These are phyloP conservation scores for Harpalus rufipes DNA, from an alignment of 2,888 invertebrate species.

Conservation along the genomic window DNA sequence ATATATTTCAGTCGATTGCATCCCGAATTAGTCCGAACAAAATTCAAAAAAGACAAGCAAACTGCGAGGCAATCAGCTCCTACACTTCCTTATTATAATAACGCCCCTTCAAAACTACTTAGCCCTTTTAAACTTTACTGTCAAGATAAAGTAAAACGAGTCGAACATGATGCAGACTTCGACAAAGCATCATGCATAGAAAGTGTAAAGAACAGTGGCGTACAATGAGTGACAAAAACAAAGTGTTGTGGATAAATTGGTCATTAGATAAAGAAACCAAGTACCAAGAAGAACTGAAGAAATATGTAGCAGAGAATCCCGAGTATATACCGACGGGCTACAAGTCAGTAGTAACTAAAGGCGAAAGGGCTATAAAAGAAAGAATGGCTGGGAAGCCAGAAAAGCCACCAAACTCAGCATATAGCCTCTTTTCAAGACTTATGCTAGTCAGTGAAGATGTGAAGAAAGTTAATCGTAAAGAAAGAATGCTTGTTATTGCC, in stretches of 20 bases:
- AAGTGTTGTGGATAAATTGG: constrained; percentile 78
- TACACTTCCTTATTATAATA: constrained; percentile 68
- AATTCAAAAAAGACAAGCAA: constrained; percentile 69
- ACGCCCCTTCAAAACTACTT: constrained; percentile 76
- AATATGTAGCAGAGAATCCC: constrained; percentile 75
- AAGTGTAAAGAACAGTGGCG: constrained; percentile 77
- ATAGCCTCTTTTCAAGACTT: constrained; percentile 78
- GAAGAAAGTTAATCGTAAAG: constrained; percentile 76
- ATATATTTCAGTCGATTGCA: constrained; percentile 74
- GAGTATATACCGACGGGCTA: constrained; percentile 72
- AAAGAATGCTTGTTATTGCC: constrained; percentile 78
- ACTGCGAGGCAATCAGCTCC: constrained; percentile 46
- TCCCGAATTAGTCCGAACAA: constrained; percentile 75
- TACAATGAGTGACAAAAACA: constrained; percentile 77
- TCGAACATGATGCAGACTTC: constrained; percentile 70
- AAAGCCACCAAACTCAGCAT: constrained; percentile 79
- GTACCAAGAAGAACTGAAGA: constrained; percentile 74
- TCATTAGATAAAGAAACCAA: constrained; percentile 76
- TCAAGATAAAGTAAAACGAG: constrained; percentile 74
- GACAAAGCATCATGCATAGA: constrained; percentile 74
- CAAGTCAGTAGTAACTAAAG: constrained; percentile 78
- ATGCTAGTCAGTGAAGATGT: constrained; percentile 77
- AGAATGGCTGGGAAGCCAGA: constrained; percentile 79
- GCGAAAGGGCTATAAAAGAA: constrained; percentile 78
- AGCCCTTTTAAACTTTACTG: constrained; percentile 77